phyloP scores from a whole-genome alignment of 2,797 vertebrate species.

The Scolopax rusticola region DNA sequence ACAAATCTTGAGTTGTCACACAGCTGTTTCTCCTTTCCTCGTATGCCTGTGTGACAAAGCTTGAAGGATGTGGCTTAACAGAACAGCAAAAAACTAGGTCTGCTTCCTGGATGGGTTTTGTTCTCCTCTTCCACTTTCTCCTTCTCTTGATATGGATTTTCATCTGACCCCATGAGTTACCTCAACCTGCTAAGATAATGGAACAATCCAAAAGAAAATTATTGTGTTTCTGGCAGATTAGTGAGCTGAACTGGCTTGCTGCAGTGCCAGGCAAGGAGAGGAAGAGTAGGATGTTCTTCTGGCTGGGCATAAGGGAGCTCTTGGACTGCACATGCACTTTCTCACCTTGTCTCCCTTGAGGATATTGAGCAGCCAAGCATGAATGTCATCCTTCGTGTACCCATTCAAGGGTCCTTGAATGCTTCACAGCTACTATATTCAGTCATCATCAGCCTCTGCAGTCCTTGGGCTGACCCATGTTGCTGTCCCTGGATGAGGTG shows the following conservation, averaged over 20 bases:
- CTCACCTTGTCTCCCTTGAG: not conserved
- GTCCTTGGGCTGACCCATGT: not conserved
- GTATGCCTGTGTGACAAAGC: not conserved
- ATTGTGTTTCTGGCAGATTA: not conserved
- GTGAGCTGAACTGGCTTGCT: not conserved
- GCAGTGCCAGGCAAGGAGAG: not conserved
- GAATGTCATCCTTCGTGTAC: not conserved
- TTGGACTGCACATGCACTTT: not conserved
- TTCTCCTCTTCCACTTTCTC: not conserved
- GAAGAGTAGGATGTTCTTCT: not conserved
- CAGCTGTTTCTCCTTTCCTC: not conserved
- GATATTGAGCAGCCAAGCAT: not conserved
- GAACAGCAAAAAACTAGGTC: not conserved
- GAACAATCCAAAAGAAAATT: not conserved
- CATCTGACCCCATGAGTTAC: not conserved
- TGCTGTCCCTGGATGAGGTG: not conserved
- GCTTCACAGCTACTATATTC: not conserved
- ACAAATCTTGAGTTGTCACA: not conserved
- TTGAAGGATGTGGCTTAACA: not conserved
- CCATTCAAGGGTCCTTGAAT: not conserved
- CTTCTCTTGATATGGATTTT: not conserved
- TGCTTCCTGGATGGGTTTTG: not conserved
- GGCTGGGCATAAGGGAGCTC: not conserved
- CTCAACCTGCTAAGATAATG: not conserved
- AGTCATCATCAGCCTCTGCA: not conserved